Evolutionary conservation across 2,113 vertebrate genomes (phyloP).

Genomic region (Sarotherodon lohbergeri): DNA sequence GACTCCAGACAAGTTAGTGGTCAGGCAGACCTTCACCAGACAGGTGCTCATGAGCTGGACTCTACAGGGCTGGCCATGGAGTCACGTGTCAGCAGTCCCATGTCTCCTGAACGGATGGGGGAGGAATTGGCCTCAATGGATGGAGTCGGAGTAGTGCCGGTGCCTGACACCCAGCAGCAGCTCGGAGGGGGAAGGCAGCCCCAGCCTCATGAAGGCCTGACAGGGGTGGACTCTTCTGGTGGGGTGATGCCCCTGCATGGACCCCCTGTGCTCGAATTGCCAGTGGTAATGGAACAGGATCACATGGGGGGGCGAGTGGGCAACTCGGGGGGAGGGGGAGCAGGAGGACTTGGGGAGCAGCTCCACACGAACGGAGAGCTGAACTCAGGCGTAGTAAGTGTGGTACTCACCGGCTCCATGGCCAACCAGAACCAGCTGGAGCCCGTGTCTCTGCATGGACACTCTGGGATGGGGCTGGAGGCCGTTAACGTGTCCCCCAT

Average conservation of each 20-base stretch:
- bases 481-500: conserved; percentile 89
- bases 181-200: conserved; percentile 69
- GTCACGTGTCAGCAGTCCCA: conserved; percentile 90
- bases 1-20: conserved; percentile 85
- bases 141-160: conserved; percentile 77
- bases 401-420: conserved; percentile 89
- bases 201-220: conserved; percentile 79
- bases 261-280: conserved; percentile 83
- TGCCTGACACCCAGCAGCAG: conserved; percentile 82
- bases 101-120: conserved; percentile 87
- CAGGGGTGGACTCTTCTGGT: conserved; percentile 80
- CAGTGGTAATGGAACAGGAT: conserved; percentile 90
- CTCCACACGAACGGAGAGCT: conserved; percentile 83
- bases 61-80: conserved; percentile 84
- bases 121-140: conserved; percentile 86
- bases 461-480: conserved; percentile 87
- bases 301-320: conserved; percentile 82
- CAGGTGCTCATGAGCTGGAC: conserved; percentile 85
- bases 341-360: conserved; percentile 80
- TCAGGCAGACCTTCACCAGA: conserved; percentile 83
- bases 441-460: conserved; percentile 86
- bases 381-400: conserved; percentile 87
- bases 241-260: conserved; percentile 86
- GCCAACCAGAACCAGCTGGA: conserved; percentile 78
- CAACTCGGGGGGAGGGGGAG: conserved; percentile 72